Conservation (phyloP, 1,140 invertebrate species). For the Linepithema humile region DNA sequence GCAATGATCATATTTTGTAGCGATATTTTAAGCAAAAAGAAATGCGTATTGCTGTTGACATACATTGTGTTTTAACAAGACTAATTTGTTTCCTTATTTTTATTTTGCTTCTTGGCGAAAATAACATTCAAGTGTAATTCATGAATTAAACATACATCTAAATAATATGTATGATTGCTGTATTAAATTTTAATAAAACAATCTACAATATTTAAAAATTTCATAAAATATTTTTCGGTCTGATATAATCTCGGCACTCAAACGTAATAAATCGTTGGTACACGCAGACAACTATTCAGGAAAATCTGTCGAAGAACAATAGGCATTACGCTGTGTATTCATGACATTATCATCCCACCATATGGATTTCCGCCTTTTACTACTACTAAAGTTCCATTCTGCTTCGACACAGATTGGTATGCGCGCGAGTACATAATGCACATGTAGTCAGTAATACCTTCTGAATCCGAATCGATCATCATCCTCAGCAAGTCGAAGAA, state of each 20-base stretch:
- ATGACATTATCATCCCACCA: conserved; percentile 8
- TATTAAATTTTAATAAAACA: background rate
- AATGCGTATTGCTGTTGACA: background rate
- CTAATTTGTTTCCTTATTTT: background rate
- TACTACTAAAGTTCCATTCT: background rate
- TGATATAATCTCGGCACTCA: background rate
- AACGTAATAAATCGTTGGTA: conserved; percentile 2
- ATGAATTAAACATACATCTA: background rate
- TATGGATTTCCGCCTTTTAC: conserved; percentile 40
- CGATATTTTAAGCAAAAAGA: background rate
- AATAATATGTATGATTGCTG: background rate
- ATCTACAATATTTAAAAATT: background rate
- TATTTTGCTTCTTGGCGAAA: background rate
- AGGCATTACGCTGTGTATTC: background rate
- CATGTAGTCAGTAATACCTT: background rate
- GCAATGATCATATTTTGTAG: background rate
- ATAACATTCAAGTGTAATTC: background rate
- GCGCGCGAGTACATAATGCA: conserved; percentile 18
- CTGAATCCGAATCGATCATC: background rate
- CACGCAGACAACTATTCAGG: background rate
- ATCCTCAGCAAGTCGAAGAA: background rate
- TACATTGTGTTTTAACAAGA: background rate
- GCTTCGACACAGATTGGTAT: conserved; percentile 12
- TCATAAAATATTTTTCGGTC: background rate
- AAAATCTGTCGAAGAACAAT: conserved; percentile 22